Conservation (phyloP, 2,888 invertebrate species). For the Pherbina coryleti region DNA sequence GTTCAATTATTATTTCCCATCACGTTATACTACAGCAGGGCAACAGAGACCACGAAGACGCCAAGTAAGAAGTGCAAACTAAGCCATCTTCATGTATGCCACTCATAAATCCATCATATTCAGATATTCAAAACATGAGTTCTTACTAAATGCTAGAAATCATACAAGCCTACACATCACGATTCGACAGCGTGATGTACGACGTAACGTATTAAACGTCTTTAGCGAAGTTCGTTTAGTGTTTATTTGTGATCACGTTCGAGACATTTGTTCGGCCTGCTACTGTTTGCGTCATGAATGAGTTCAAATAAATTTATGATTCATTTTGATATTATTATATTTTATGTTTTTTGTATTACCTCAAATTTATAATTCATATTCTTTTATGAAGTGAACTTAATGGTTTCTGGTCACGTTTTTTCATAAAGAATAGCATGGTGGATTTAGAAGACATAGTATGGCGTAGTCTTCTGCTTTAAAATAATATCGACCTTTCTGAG, state of each 20-base stretch:
- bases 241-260: background rate
- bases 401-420: conserved; percentile 29
- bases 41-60: conserved; percentile 11
- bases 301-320: conserved; percentile 25
- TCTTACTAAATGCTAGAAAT: conserved; percentile 23
- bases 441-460: too few species aligned
- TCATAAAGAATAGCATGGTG: background rate
- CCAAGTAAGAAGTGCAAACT: conserved; percentile 13
- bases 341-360: background rate
- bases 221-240: background rate
- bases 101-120: conserved; percentile 61
- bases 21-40: conserved; percentile 28
- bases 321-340: background rate
- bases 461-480: too few species aligned
- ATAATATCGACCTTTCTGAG: too few species aligned
- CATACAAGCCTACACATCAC: background rate
- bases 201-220: conserved; percentile 25
- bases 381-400: background rate
- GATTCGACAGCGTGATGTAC: conserved; percentile 24
- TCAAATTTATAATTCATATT: background rate
- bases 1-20: conserved; percentile 42
- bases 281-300: conserved; percentile 26
- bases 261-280: background rate
- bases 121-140: conserved; percentile 54
- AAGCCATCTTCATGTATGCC: conserved; percentile 57